Evolutionary conservation across 2,888 invertebrate genomes (phyloP), one percentile per base, ranked within the genome.

Genomic region (Gymnoscelis rufifasciata): DNA sequence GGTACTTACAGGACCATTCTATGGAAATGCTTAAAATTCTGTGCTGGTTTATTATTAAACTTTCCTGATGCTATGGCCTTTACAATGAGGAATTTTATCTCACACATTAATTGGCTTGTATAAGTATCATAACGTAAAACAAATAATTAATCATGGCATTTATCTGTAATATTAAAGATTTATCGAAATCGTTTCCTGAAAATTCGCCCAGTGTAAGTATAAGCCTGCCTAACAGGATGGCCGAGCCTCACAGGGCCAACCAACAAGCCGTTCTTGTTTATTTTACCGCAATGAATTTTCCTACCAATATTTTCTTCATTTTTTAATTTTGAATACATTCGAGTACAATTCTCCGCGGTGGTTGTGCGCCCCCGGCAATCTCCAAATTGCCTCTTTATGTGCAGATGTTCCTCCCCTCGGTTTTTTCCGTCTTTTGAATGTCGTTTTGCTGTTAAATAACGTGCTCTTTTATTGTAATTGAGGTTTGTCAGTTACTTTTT

Each of bases 311-410:
- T 84, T 83, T 76, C 74, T 78, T 73, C 75, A 73, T 80, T 83
- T 83, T 78, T 78, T 83, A 81, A 84, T 83, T 84, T 86, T 83
- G 84, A 83, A 86, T 88, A 87, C 84, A 83, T 87, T 83, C 74
- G 77, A 84, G 79, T 75, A 84, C 83, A 84, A 86, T 86, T 82
- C 83, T 76, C 76, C 71, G 77, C 75, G 78, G 77, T 75, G 75
- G 86, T 73, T 71, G 82, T 74, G 68, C 82, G 86, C 86, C 87
- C 82, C 79, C 79, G 86, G 87, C 87, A 88, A 88, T 88, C 80
- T 86, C 78, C 86, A 88, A 88, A 88, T 88, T 88, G 87, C 87
- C 87, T 87, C 86, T 88, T 88, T 88, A 86, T 87, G 86, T 84
- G 82, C 86, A 86, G 87, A 88, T 84, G 86, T 83, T 83, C 81